Conservation (phyloP, 2,888 invertebrate species). For the Ennomos fuscantarius region DNA sequence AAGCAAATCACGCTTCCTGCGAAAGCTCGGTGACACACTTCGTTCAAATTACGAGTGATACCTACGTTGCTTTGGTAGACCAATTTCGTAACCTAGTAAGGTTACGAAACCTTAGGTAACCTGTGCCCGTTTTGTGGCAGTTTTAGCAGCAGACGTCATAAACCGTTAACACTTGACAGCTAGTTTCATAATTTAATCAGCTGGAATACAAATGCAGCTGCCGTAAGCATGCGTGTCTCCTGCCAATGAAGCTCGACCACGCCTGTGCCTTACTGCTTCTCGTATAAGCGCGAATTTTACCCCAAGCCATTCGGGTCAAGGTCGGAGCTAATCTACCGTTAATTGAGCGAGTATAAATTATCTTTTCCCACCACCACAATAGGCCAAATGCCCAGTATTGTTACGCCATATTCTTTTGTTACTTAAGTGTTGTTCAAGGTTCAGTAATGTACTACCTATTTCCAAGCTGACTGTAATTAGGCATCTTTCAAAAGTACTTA, state of each 20-base stretch:
- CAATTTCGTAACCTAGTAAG: too few species aligned
- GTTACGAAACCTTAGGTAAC: too few species aligned
- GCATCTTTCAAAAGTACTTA: too few species aligned
- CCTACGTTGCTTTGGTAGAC: background rate
- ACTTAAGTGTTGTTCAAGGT: constrained; percentile 4
- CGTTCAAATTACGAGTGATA: constrained; percentile 5
- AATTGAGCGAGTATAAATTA: constrained; percentile 42
- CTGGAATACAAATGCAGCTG: background rate
- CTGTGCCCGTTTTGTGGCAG: too few species aligned
- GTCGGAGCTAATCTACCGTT: constrained; percentile 41
- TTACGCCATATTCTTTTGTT: constrained; percentile 13
- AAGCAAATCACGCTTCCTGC: constrained; percentile 1
- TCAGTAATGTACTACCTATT: background rate
- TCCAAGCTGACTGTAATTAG: background rate
- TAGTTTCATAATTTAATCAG: background rate
- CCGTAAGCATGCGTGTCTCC: constrained; percentile 41
- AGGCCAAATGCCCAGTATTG: constrained; percentile 17
- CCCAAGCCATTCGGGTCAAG: constrained; percentile 45
- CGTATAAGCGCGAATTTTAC: constrained; percentile 45
- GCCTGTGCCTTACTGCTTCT: constrained; percentile 33
- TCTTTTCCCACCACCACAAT: constrained; percentile 30
- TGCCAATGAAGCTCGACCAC: constrained; percentile 38
- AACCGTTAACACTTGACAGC: background rate
- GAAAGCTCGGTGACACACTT: constrained; percentile 8
- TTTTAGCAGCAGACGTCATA: background rate